Conservation (phyloP, 37 sponge, comb jelly and placozoan species). For the Eunapius fragilis region DNA sequence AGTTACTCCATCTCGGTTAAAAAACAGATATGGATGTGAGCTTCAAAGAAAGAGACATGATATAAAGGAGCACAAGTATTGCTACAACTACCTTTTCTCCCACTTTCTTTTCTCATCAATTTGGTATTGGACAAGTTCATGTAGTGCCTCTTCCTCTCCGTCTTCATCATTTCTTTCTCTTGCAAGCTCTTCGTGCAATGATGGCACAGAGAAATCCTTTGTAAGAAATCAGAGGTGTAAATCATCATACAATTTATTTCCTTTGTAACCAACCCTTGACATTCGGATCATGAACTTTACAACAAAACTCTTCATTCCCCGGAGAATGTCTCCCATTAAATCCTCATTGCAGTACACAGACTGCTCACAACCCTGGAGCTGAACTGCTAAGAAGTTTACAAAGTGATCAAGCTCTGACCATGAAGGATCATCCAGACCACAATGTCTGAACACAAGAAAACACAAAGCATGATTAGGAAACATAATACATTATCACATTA, state of each 20-base stretch:
- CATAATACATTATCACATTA: too few species aligned
- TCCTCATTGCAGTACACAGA: conserved; percentile 65
- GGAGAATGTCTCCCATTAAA: conserved; percentile 46
- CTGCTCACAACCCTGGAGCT: conserved; percentile 71
- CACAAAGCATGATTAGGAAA: too few species aligned
- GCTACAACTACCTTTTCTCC: conserved; percentile 81
- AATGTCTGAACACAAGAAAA: too few species aligned
- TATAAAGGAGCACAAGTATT: background rate
- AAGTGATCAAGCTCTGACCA: conserved; percentile 89
- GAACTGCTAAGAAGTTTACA: conserved; percentile 77
- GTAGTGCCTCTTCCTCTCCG: conserved; percentile 3
- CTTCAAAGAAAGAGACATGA: background rate
- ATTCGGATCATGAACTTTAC: conserved; percentile 90
- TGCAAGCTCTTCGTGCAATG: conserved; percentile 37
- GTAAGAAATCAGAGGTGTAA: too few species aligned
- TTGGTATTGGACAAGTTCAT: conserved; percentile 42
- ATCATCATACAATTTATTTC: background rate
- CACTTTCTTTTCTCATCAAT: conserved; percentile 55
- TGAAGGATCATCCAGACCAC: conserved; percentile 74
- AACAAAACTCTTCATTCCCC: conserved; percentile 74
- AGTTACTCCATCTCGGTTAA: conserved; percentile 69
- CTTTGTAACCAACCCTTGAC: conserved; percentile 55
- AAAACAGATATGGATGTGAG: conserved; percentile 90
- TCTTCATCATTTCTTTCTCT: background rate
- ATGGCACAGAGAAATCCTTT: conserved; percentile 79